Percentiles rank a stretch among this genome's conserved stretches.
phyloP scores from a whole-genome alignment of 2,888 invertebrate genomes.

The Anticlea derivata region DNA sequence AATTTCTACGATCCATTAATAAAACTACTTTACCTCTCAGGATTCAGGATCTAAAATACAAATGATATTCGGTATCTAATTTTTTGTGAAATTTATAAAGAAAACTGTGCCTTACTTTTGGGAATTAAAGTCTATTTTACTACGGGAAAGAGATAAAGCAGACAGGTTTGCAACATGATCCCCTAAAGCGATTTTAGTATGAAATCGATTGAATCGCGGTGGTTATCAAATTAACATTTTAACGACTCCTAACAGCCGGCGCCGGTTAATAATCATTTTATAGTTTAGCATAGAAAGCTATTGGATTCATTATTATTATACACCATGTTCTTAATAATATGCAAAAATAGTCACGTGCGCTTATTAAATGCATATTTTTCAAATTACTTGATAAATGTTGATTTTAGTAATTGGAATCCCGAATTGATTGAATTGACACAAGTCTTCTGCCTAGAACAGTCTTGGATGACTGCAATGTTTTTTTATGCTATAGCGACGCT shows the following conservation, averaged over 20 bases:
- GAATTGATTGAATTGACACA: too few species aligned
- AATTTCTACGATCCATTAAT: background rate
- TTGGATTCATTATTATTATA: background rate
- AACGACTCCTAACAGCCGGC: constrained; percentile 30
- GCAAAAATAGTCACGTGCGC: too few species aligned
- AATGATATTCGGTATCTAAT: too few species aligned
- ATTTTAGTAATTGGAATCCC: too few species aligned
- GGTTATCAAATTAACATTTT: constrained; percentile 32
- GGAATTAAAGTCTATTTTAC: background rate
- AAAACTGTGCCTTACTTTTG: background rate
- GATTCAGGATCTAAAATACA: background rate
- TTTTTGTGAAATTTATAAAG: too few species aligned
- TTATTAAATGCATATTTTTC: too few species aligned
- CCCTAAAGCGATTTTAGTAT: constrained; percentile 24
- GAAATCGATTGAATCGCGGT: constrained; percentile 26
- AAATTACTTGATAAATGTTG: too few species aligned
- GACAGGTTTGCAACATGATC: constrained; percentile 13
- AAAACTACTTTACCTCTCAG: background rate
- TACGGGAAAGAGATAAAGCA: background rate
- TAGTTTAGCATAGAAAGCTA: constrained; percentile 22
- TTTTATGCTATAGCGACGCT: too few species aligned
- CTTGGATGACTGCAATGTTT: too few species aligned
- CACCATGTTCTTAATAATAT: too few species aligned
- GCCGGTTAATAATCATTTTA: constrained; percentile 29
- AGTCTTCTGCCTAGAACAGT: too few species aligned